phyloP scores from a whole-genome alignment of 2,888 invertebrate genomes.

The Formica aserva region DNA sequence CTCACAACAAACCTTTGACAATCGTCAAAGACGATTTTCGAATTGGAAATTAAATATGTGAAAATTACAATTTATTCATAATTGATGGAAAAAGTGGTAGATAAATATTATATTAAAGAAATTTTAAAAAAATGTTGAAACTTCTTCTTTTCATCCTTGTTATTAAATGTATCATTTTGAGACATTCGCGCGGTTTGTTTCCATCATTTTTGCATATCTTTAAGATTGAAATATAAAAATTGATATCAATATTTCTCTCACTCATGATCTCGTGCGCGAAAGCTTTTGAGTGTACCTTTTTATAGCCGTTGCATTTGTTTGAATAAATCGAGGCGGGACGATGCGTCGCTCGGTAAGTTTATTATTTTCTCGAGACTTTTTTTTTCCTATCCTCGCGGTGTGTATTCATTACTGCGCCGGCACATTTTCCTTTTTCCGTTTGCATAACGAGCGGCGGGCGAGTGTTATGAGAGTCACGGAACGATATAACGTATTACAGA shows the following conservation, averaged over 20 bases:
- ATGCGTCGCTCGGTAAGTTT: background rate
- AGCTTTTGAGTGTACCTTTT: background rate
- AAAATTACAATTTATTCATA: background rate
- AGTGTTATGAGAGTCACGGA: conserved; percentile 21
- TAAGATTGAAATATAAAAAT: background rate
- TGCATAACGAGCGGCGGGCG: background rate
- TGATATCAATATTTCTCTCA: background rate
- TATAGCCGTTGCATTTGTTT: conserved; percentile 12
- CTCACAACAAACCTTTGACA: background rate
- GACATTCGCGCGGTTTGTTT: background rate
- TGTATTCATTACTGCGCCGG: background rate
- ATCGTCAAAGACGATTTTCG: background rate
- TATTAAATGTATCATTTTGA: background rate
- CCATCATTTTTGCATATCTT: background rate
- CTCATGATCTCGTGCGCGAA: background rate
- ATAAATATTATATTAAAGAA: background rate
- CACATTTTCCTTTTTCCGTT: conserved; percentile 11
- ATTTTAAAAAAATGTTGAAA: background rate
- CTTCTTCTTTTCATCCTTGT: background rate
- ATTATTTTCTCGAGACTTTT: conserved; percentile 3
- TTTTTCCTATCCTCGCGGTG: background rate
- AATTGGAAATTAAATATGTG: background rate
- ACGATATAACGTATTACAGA: conserved; percentile 19
- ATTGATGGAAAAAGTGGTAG: background rate
- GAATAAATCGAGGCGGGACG: background rate